Base-by-base conservation (phyloP, 2,113 vertebrate species). In the Sphaerodactylus townsendi region DNA sequence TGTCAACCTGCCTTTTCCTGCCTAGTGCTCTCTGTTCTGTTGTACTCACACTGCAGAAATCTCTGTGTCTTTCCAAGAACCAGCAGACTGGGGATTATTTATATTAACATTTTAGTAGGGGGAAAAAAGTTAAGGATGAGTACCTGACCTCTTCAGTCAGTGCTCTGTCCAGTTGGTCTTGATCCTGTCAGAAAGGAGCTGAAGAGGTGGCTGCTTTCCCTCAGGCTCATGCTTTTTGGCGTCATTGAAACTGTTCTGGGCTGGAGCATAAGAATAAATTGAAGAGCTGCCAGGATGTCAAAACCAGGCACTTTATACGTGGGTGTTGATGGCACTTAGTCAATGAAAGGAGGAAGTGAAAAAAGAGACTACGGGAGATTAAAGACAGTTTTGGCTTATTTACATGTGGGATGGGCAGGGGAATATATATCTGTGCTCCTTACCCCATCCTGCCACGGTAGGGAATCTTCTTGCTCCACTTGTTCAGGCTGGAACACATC, bases 1-100 rank as follows among this genome's bases (percentile, higher is more conserved):
- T 53, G 25, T 17, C 46, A 72, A 8, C 3, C 59, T 66, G 28
- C 30, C 50, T 66, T 10, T 11, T 19, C 21, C 71, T 33, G 37
- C 13, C 39, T 71, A 17, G 11, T 75, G 23, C 41, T 53, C 33
- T 65, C 33, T 46, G 35, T 65, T 46, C 21, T 23, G 13, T 0
- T 0, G 0, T 0, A 21, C 37, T 62, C 72, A 81, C 25, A 11
- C 14, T 2, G 0, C 2, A 2, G 30, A 37, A n/a, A 0, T 0
- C 30, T 2, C 39, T 41, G 53, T 23, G 11, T 37, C 48, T 35
- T n/a, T 2, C 59, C 6, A 68, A 56, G 28, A 30, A 2, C 39
- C 85, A 85, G 14, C 0, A 33, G 65, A 3, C 14, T 23, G 17
- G 10, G 23, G 50, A 30, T 17, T n/a, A 5, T 25, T 30, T 69